Evolutionary conservation across 92 coral and sea anemone species (phyloP).

Genomic region (Montipora capitata): DNA sequence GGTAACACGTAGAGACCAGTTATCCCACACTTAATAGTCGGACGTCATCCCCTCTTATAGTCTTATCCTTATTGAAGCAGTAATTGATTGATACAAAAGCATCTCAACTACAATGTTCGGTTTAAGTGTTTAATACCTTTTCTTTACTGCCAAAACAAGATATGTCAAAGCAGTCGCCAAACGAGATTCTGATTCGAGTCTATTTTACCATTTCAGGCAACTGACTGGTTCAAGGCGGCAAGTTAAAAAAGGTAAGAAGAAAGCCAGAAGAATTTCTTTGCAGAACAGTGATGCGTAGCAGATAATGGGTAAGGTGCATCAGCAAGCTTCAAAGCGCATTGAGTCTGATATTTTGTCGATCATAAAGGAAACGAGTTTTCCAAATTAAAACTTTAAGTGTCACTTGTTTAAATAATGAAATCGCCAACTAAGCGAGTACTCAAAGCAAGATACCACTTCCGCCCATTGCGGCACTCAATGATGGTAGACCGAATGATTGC

Average conservation of each 20-base stretch:
- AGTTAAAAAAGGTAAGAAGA: not conserved
- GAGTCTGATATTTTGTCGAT: too few species aligned
- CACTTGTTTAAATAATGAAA: too few species aligned
- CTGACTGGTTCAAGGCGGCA: too few species aligned
- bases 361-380: too few species aligned
- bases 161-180: not conserved
- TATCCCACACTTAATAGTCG: not conserved
- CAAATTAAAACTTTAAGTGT: too few species aligned
- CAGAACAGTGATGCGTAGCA: not conserved
- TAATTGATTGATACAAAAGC: not conserved
- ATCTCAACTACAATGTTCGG: not conserved
- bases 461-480: too few species aligned
- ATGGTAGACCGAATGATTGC: too few species aligned
- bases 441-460: too few species aligned
- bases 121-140: not conserved
- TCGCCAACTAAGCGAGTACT: too few species aligned
- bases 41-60: not conserved
- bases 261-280: not conserved
- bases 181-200: not conserved
- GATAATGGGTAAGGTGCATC: too few species aligned
- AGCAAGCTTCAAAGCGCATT: too few species aligned
- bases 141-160: too few species aligned
- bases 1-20: not conserved
- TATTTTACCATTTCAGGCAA: constrained; percentile 3
- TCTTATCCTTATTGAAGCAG: not conserved